Conservation (phyloP, 2,797 vertebrate genomes). For the Neosilurus mollespiculum region DNA sequence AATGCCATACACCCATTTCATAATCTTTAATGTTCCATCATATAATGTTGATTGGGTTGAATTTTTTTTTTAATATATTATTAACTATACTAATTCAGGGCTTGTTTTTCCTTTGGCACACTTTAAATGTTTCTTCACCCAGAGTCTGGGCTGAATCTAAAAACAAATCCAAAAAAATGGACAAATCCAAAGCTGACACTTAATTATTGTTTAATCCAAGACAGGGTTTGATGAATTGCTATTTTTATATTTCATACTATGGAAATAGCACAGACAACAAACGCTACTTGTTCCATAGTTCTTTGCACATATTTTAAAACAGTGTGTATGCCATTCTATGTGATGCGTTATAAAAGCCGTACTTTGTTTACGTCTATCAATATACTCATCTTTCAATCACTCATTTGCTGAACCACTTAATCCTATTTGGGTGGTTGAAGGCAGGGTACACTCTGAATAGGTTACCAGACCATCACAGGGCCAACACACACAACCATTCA, state of each 20-base stretch:
- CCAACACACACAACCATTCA: too few species aligned
- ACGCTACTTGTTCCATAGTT: neutral
- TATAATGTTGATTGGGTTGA: neutral
- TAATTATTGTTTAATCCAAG: slow-evolving; percentile 15
- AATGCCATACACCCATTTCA: neutral
- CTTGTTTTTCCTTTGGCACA: neutral
- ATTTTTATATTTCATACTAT: neutral
- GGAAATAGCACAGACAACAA: neutral
- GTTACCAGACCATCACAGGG: too few species aligned
- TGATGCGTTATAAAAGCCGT: slow-evolving; percentile 38
- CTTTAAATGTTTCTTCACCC: slow-evolving; percentile 3
- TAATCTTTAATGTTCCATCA: neutral
- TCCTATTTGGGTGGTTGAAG: too few species aligned
- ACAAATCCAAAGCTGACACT: slow-evolving; percentile 1
- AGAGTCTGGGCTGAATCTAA: neutral
- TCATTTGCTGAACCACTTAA: too few species aligned
- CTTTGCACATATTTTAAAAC: slow-evolving; percentile 27
- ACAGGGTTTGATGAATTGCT: neutral
- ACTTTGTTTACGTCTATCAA: slow-evolving; percentile 52
- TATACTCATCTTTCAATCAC: neutral
- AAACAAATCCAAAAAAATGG: too few species aligned
- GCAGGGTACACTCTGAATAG: too few species aligned
- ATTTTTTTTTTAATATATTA: too few species aligned
- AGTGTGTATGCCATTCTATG: slow-evolving; percentile 18
- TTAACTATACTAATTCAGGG: neutral